Conservation (phyloP, 2,797 vertebrate species). For the Peromyscus eremicus region DNA sequence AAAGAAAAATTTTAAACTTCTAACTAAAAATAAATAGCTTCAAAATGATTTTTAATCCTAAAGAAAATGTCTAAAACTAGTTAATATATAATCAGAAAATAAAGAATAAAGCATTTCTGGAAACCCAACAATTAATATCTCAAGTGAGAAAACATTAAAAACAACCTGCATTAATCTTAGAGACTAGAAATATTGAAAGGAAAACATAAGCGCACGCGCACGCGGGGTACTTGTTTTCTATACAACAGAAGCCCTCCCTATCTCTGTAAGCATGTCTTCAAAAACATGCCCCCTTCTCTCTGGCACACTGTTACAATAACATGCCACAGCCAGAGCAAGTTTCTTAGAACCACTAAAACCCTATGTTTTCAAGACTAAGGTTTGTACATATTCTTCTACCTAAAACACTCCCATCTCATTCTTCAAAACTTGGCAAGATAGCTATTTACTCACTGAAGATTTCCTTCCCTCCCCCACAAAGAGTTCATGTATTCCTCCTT, state of each 20-base stretch:
- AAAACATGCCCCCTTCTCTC: not conserved
- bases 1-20: not conserved
- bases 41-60: not conserved
- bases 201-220: not conserved
- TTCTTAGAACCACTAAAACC: not conserved
- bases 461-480: not conserved
- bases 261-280: conserved; percentile 22
- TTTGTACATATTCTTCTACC: not conserved
- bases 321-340: not conserved
- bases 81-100: not conserved
- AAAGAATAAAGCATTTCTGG: not conserved
- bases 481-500: not conserved
- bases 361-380: not conserved
- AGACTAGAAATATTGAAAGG: conserved; percentile 42
- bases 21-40: not conserved
- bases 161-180: not conserved
- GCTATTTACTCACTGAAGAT: conserved; percentile 14
- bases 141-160: not conserved
- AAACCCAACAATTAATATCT: not conserved
- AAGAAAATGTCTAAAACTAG: not conserved
- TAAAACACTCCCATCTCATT: not conserved
- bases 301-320: not conserved
- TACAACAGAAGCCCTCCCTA: not conserved
- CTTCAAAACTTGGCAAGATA: conserved; percentile 17
- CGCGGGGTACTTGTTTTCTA: conserved; percentile 1